Evolutionary conservation across 2,888 invertebrate species (phyloP), one percentile per base, ranked within the genome.

Genomic region (Metacarcinus magister): DNA sequence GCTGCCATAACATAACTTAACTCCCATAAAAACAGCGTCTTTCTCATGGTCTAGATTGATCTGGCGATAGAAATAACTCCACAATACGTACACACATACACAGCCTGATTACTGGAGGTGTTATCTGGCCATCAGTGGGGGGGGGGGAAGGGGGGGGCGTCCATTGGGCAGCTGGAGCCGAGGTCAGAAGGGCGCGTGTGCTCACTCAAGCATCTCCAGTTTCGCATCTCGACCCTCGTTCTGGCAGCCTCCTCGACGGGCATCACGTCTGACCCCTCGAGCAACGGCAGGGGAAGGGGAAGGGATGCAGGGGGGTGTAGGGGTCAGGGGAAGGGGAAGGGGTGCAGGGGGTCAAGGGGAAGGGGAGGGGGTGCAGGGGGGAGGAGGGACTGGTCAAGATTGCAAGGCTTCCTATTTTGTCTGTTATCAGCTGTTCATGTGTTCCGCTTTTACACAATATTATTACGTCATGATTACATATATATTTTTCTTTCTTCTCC

Each of bases 111-210:
- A 32, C 82, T 82, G 82, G 32, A 82, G 82, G 82, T 28, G 82
- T 82, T 82, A 82, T 82, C 82, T 82, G 28, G 13, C 82, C 82
- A 82, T 82, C 82, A 32, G 32, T 82, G 5, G 23, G 32, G 28
- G 32, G 7, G 82, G 39, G 32, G 87, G 87, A 39, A 39, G 87
- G 13, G 87, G 75, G 28, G 75, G 75, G 87, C 39, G 87, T 39
- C 16, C 28, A 75, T 75, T 75, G 75, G 75, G 75, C 87, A 87
- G 87, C 87, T 39, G 87, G 87, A 28, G 75, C 75, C 2, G 75
- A 75, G 87, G 87, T 87, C 87, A 87, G 39, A 32, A 87, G 87
- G 87, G 87, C 87, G 87, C 87, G 87, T 87, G 87, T 87, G 87
- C 19, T 87, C 87, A 87, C 87, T 39, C 87, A 87, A 39, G 39